Conservation (phyloP, 2,888 invertebrate genomes). For the Cheilosia grossa region DNA sequence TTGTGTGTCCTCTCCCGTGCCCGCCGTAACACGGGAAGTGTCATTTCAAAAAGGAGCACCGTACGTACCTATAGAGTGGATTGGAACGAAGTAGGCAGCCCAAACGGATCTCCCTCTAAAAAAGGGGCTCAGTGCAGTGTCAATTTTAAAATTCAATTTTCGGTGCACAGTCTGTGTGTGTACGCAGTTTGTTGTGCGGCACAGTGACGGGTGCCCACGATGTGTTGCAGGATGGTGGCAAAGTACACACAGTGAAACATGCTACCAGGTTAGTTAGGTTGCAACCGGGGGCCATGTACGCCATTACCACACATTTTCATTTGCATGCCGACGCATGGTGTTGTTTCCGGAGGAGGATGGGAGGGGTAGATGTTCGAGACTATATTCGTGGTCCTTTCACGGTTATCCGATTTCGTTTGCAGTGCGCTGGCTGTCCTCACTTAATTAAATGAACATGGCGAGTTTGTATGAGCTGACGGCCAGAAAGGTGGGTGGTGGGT, state of each 20-base stretch:
- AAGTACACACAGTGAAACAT: slow-evolving; percentile 70
- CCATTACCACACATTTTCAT: slow-evolving; percentile 73
- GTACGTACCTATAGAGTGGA: neutral
- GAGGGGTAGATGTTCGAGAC: neutral
- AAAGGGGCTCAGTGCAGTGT: slow-evolving; percentile 59
- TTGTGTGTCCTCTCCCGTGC: slow-evolving; percentile 7
- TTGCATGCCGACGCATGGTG: slow-evolving; percentile 61
- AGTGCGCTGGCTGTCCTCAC: slow-evolving; percentile 64
- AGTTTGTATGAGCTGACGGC: slow-evolving; percentile 48
- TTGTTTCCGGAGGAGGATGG: neutral
- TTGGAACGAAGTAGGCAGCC: neutral
- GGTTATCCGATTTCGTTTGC: slow-evolving; percentile 58
- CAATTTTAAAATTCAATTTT: slow-evolving; percentile 73
- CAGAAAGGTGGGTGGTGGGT: neutral
- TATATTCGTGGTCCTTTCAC: slow-evolving; percentile 31
- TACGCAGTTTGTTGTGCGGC: neutral
- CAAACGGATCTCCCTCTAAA: slow-evolving; percentile 4
- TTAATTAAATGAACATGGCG: slow-evolving; percentile 72
- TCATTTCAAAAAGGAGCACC: slow-evolving; percentile 47
- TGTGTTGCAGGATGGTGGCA: slow-evolving; percentile 65
- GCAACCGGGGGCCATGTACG: slow-evolving; percentile 68
- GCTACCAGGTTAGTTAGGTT: slow-evolving; percentile 75
- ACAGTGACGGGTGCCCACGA: slow-evolving; percentile 61
- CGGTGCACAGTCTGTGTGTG: slow-evolving; percentile 29
- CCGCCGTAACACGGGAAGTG: slow-evolving; percentile 43